Percentiles rank a stretch among this genome's conserved stretches.
These are phyloP conservation scores for Drosophila paracracens DNA, from an alignment of 2,888 invertebrate genomes.

Conservation along the genomic window DNA sequence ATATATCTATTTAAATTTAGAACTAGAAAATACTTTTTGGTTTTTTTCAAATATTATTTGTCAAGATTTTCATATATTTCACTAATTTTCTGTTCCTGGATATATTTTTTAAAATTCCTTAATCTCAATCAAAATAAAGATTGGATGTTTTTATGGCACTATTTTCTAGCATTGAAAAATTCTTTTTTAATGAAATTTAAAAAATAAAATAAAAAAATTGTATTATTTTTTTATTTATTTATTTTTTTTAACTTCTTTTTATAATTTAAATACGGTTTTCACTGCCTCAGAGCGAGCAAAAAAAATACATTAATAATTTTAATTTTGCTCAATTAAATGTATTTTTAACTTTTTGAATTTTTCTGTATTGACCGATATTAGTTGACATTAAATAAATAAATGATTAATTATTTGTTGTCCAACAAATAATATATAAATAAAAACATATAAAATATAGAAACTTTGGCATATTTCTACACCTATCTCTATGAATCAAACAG, in stretches of 20 bases:
- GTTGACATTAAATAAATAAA: background rate
- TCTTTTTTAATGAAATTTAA: background rate
- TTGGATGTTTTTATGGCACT: background rate
- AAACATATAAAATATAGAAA: background rate
- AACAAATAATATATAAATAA: background rate
- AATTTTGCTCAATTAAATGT: background rate
- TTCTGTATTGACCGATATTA: background rate
- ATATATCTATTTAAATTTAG: background rate
- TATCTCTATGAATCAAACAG: background rate
- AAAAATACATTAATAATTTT: background rate
- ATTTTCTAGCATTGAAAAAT: background rate
- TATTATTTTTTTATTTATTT: background rate
- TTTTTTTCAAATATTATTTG: background rate
- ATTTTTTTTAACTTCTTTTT: background rate
- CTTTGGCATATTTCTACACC: background rate
- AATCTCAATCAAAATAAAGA: background rate
- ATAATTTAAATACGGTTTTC: background rate
- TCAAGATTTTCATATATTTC: background rate
- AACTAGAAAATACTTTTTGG: accelerated
- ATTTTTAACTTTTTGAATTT: accelerated
- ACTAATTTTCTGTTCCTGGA: accelerated
- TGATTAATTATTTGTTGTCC: background rate
- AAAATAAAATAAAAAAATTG: background rate
- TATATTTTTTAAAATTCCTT: background rate
- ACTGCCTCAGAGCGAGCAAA: background rate